Conservation (phyloP, 2,888 invertebrate genomes). For the Coenonympha arcania region DNA sequence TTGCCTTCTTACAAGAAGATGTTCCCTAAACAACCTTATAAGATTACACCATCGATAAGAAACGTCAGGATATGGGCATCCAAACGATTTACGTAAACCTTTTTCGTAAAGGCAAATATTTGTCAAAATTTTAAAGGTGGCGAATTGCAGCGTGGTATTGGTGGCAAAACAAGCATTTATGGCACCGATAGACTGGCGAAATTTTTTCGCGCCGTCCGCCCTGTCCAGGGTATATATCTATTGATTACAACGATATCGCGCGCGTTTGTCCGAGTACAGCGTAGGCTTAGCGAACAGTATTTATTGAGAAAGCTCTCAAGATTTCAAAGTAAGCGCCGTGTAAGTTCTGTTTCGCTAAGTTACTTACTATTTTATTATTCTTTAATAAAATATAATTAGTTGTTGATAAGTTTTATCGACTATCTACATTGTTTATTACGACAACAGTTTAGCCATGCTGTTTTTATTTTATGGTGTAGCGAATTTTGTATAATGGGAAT, state of each 20-base stretch:
- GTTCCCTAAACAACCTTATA: conserved; percentile 28
- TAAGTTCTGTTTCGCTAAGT: not conserved
- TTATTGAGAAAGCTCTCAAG: conserved; percentile 17
- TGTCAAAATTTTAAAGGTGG: too few relatives aligned
- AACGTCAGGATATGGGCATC: too few relatives aligned
- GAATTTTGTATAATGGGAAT: too few relatives aligned
- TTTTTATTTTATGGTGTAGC: not conserved
- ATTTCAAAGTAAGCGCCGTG: conserved; percentile 7
- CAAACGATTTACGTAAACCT: too few relatives aligned
- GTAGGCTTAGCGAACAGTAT: conserved; percentile 21
- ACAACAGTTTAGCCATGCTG: not conserved
- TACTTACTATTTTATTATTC: not conserved
- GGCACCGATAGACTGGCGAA: too few relatives aligned
- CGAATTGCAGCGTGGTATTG: too few relatives aligned
- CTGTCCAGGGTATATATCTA: too few relatives aligned
- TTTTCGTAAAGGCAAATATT: too few relatives aligned
- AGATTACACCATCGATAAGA: conserved; percentile 26
- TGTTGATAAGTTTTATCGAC: not conserved
- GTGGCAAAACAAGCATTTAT: too few relatives aligned
- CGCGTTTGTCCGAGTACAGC: conserved; percentile 23
- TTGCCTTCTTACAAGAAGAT: conserved; percentile 31
- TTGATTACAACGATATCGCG: conserved; percentile 22
- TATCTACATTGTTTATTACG: not conserved
- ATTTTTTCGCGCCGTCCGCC: too few relatives aligned
- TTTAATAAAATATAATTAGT: conserved; percentile 6